Base-by-base conservation (phyloP, 2,797 vertebrate species). In the Sarcoramphus papa region DNA sequence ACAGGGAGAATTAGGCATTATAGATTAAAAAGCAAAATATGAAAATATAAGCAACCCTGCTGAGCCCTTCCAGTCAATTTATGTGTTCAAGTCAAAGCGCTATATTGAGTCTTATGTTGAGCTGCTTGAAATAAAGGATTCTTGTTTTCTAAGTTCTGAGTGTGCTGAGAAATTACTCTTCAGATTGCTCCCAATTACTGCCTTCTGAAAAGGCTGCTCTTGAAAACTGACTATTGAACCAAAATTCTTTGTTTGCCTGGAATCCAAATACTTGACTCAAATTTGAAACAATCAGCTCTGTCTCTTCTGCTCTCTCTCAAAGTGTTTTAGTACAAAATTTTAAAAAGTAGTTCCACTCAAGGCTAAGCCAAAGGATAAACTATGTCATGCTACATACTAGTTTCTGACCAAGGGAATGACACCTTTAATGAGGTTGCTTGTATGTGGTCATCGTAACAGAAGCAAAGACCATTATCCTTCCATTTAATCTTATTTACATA, bases 111-210 rank as follows among this genome's bases (percentile, higher is more conserved):
- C 53, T 82, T 88, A 75, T 10, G 31, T 14, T 73, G 43, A 92
- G 82, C 78, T 83, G 25, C 76, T 51, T 88, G 59, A 91, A 94
- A 90, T 35, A 69, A 81, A 90, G 25, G 57, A 67, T 53, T 91
- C 63, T 86, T 95, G 62, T 90, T 93, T 94, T 76, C 30, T 54
- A 92, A 86, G 83, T 92, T 92, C 90, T 79, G 43, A 89, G 53
- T 79, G 82, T 24, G 27, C 79, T 76, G 43, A 96, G 85, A 96
- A 96, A 97, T 95, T 76, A 84, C 89, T 96, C 89, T 78, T 93
- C 82, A 93, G 95, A 94, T 92, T 88, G 76, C 85, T 97, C 87
- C 89, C 91, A 95, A 94, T 95, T 96, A 96, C 85, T 79, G 82
- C 76, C 85, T 91, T 96, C 88, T 93, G 62, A 95, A 96, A 95